These are phyloP conservation scores for Ascaphus truei DNA, from an alignment of 2,113 vertebrate species.

Conservation along the genomic window DNA sequence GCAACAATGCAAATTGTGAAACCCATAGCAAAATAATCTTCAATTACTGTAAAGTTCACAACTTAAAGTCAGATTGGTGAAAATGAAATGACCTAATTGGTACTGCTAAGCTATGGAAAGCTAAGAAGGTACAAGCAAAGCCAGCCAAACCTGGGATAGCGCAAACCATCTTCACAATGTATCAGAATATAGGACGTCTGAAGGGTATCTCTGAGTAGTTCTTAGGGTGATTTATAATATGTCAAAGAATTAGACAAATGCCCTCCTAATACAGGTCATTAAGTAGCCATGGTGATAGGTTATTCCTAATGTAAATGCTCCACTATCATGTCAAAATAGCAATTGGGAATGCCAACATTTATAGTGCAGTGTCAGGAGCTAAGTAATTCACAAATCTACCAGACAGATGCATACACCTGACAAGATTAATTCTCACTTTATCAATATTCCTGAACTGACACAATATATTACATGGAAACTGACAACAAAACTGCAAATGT, in stretches of 20 bases:
- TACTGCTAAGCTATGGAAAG: too few species aligned
- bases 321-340: constrained; percentile 6
- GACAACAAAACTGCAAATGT: constrained; percentile 12
- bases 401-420: constrained; percentile 28
- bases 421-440: constrained; percentile 33
- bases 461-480: constrained; percentile 9
- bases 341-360: constrained; percentile 7
- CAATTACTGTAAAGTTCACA: too few species aligned
- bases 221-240: constrained; percentile 26
- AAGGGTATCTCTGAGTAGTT: constrained; percentile 3
- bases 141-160: background rate
- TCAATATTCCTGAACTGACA: constrained; percentile 27
- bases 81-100: too few species aligned
- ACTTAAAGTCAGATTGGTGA: too few species aligned
- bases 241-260: constrained; percentile 23
- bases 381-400: constrained; percentile 33
- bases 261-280: constrained; percentile 26
- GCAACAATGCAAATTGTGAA: too few species aligned
- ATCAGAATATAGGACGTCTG: background rate
- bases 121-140: too few species aligned
- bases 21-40: too few species aligned
- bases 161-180: background rate
- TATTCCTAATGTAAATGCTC: constrained; percentile 12
- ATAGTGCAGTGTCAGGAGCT: background rate
- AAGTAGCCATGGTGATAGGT: constrained; percentile 10